phyloP scores from a whole-genome alignment of 2,888 invertebrate genomes.

The Plebejus argus region DNA sequence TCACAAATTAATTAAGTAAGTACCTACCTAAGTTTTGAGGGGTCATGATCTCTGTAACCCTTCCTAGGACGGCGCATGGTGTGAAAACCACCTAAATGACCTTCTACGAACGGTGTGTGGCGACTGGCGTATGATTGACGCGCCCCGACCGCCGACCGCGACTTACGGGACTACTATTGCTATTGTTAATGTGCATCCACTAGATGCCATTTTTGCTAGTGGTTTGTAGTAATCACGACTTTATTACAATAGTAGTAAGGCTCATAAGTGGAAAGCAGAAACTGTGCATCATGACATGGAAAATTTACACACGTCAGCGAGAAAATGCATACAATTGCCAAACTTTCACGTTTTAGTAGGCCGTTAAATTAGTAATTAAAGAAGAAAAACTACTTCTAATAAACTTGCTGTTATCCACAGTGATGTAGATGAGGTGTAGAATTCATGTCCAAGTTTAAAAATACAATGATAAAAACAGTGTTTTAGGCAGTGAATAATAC shows the following conservation, averaged over 20 bases:
- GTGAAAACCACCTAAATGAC: conserved; percentile 12
- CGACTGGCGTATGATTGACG: conserved; percentile 19
- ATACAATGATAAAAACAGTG: too few species aligned
- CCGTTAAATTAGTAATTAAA: too few species aligned
- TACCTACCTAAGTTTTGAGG: too few species aligned
- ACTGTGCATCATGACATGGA: not conserved
- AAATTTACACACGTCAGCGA: conserved; percentile 5
- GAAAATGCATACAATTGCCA: not conserved
- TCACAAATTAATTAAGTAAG: too few species aligned
- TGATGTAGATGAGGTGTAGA: too few species aligned
- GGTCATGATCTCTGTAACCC: too few species aligned
- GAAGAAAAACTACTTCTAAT: too few species aligned
- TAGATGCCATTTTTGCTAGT: not conserved
- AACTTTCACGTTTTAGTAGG: not conserved
- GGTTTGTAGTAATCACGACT: not conserved
- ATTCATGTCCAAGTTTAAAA: too few species aligned
- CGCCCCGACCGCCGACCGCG: conserved; percentile 10
- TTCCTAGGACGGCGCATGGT: not conserved
- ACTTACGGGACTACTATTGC: conserved; percentile 11
- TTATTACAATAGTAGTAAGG: not conserved
- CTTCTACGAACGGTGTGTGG: conserved; percentile 25
- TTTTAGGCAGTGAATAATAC: too few species aligned
- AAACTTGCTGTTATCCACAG: too few species aligned
- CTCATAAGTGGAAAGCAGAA: not conserved
- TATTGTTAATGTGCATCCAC: not conserved